phyloP scores from a whole-genome alignment of 2,113 vertebrate species.

The Semnornis frantzii region DNA sequence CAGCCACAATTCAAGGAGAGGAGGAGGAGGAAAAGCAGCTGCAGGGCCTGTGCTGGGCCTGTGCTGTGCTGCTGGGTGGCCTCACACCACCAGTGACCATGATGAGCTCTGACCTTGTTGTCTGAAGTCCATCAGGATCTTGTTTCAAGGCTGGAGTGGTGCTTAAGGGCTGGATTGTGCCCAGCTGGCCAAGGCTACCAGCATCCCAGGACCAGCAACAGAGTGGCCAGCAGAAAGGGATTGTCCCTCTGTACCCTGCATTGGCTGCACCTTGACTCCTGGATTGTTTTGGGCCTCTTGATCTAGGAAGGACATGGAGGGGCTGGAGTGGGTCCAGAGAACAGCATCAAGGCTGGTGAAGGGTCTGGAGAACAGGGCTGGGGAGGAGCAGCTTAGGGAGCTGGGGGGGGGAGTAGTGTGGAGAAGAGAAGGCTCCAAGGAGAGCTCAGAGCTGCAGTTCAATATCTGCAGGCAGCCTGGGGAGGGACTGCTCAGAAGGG shows the following conservation, averaged over 20 bases:
- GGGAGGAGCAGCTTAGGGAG: no score
- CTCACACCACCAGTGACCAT: fast-evolving
- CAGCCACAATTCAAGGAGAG: background rate
- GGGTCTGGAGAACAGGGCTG: background rate
- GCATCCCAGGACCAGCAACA: background rate
- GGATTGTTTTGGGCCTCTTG: background rate
- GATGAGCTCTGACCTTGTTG: background rate
- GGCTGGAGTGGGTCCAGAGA: background rate
- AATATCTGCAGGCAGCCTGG: no score
- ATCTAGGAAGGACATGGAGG: background rate
- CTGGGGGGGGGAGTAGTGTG: no score
- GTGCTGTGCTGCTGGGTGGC: fast-evolving
- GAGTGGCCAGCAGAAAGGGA: background rate
- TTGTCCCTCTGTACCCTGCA: background rate
- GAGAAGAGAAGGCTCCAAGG: no score
- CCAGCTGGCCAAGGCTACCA: background rate
- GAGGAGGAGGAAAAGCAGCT: no score
- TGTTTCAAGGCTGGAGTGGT: background rate
- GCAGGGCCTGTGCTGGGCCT: background rate
- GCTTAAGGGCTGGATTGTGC: background rate
- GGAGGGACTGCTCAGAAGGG: no score
- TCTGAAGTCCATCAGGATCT: background rate
- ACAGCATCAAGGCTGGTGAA: background rate
- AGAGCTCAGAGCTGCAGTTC: no score
- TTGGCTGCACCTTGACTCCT: background rate